phyloP scores from a whole-genome alignment of 2,113 vertebrate species.

The Hypanus sabinus region DNA sequence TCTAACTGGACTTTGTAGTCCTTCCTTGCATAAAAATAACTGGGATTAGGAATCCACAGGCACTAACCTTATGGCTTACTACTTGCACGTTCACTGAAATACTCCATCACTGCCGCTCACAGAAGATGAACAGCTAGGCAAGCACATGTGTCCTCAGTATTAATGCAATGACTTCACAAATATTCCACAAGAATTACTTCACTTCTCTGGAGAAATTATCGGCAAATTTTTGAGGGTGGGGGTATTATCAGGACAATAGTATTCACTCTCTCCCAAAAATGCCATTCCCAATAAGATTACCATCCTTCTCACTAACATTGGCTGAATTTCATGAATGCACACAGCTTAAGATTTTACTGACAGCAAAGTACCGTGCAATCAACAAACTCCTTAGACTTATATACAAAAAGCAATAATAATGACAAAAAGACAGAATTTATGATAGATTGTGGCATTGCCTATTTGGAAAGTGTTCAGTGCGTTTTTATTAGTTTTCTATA shows the following conservation, averaged over 20 bases:
- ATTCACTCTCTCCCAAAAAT: neutral
- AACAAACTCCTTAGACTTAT: neutral
- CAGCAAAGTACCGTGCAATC: neutral
- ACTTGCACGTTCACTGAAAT: neutral
- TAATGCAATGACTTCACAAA: neutral
- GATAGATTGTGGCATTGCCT: slow-evolving; percentile 27
- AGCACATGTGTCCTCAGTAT: neutral
- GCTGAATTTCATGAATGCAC: neutral
- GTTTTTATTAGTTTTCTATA: slow-evolving; percentile 21
- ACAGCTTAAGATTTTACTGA: neutral
- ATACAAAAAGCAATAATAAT: neutral
- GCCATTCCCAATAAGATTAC: neutral
- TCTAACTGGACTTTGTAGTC: neutral
- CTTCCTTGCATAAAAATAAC: neutral
- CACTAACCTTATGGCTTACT: neutral
- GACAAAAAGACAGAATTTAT: neutral
- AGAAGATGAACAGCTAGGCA: neutral
- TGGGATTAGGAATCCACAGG: neutral
- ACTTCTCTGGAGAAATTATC: neutral
- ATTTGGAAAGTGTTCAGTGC: neutral
- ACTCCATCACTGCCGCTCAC: neutral
- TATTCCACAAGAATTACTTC: neutral
- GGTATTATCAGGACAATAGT: neutral
- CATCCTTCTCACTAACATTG: neutral
- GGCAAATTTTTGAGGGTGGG: neutral